Evolutionary conservation across 2,113 vertebrate species (phyloP), one percentile per base, ranked within the genome.

Genomic region (Thalassoma bifasciatum): DNA sequence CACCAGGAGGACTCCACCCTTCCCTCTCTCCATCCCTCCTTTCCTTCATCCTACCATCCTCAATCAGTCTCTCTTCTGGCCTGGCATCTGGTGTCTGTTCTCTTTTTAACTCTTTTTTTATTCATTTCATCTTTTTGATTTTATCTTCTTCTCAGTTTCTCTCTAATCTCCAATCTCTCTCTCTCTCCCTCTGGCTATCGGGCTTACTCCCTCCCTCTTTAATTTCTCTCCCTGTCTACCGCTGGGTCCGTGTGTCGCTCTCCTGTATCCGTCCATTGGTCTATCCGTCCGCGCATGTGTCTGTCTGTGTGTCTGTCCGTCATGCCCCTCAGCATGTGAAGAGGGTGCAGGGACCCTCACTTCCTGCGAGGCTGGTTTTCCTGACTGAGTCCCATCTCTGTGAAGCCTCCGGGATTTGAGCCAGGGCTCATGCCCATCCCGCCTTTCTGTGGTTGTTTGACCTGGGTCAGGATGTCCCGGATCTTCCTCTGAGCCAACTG

Each of bases 401-500:
- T 86, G 63, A 89, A 83, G 83, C 82, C 89, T 63, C 91, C 91
- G 9, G 87, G 88, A 11, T 89, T 73, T 1, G 92, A 62, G 94
- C 83, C 68, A 51, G 94, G 93, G 2, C 93, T 86, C 74, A 92
- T 91, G 53, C 92, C 91, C 79, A 93, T 90, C 72, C 94, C 95
- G 22, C 96, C 95, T 90, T 99, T 98, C 94, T 98, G 97, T 50
- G 94, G 90, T 87, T 96, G 96, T 83, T 96, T 98, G 57, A 97
- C 96, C 91, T 98, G 97, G 11, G 95, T 96, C 92, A 99, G 92
- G 91, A 99, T 99, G 88, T 99, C 97, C 11, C 96, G 94, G 89
- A 99, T 98, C 93, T 97, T 98, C 81, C 97, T 94, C 84, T 99
- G 97, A 1, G 97, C 97, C 96, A 97, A 89, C 97, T 99, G 77